phyloP scores from a whole-genome alignment of 2,797 vertebrate species.

The Peromyscus attwateri region DNA sequence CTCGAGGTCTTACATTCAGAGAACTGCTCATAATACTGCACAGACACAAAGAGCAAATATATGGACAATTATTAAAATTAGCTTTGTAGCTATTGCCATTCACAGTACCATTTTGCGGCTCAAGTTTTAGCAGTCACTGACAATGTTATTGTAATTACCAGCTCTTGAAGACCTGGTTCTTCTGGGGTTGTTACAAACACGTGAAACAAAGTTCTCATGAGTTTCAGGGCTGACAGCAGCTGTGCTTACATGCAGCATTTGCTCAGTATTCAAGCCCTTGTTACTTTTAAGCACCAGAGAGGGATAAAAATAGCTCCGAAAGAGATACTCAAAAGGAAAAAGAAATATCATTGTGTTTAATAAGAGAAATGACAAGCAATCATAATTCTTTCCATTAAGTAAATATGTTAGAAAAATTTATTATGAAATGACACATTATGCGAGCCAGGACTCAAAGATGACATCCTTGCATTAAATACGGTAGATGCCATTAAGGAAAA shows the following conservation, averaged over 20 bases:
- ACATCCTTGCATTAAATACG: constrained; percentile 99
- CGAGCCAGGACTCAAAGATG: constrained; percentile 95
- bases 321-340: constrained; percentile 87
- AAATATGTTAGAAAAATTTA: constrained; percentile 99
- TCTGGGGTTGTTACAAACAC: background rate
- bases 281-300: constrained; percentile 49
- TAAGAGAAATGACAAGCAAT: constrained; percentile 94
- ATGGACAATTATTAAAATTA: constrained; percentile 47
- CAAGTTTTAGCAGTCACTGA: background rate
- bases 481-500: constrained; percentile 97
- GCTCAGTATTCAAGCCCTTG: constrained; percentile 54
- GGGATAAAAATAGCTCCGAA: constrained; percentile 73
- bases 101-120: background rate
- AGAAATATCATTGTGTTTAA: constrained; percentile 96
- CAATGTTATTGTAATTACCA: constrained; percentile 24
- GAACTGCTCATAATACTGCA: background rate
- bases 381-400: constrained; percentile 99
- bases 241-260: constrained; percentile 15
- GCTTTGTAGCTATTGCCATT: constrained; percentile 14
- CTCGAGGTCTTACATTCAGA: background rate
- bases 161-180: constrained; percentile 51
- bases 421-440: constrained; percentile 98
- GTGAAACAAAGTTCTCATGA: constrained; percentile 16
- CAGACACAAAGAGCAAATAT: constrained; percentile 20
- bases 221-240: background rate